Evolutionary conservation across 2,888 invertebrate genomes (phyloP).

Genomic region (Tortricodes alternella): DNA sequence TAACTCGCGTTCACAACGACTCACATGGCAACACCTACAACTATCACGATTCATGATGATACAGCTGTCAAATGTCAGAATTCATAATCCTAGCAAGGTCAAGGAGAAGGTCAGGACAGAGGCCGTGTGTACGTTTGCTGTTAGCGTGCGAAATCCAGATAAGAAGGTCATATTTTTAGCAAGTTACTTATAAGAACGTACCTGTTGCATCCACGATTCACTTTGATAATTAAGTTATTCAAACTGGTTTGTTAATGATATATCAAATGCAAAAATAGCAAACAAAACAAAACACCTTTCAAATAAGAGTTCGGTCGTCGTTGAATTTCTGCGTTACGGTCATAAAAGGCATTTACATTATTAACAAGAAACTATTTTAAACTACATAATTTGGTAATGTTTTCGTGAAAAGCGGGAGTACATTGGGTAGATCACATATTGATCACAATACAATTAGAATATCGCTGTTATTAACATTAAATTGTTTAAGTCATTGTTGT

Average conservation of each 20-base stretch:
- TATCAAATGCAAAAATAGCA: background rate
- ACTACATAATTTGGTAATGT: too few species aligned
- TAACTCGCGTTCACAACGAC: conserved; percentile 1
- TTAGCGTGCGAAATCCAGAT: conserved; percentile 29
- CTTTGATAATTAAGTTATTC: background rate
- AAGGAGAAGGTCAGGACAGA: conserved; percentile 35
- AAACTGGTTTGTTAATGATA: conserved; percentile 5
- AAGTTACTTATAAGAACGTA: conserved; percentile 3
- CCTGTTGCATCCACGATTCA: conserved; percentile 3
- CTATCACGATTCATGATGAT: background rate
- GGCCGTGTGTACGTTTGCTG: conserved; percentile 19
- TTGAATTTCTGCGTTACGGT: too few species aligned
- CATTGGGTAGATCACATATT: too few species aligned
- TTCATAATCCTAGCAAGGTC: conserved; percentile 42
- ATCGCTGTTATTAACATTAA: too few species aligned
- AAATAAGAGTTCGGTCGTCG: too few species aligned
- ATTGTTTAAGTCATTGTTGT: too few species aligned
- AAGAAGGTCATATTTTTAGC: conserved; percentile 27
- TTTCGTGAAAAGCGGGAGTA: too few species aligned
- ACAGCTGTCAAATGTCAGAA: conserved; percentile 42
- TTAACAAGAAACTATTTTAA: too few species aligned
- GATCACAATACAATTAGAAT: too few species aligned
- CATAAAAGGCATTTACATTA: too few species aligned
- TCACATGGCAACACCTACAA: background rate
- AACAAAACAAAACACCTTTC: too few species aligned